Base-by-base conservation (phyloP, 2,888 invertebrate species). In the Baronia brevicornis region DNA sequence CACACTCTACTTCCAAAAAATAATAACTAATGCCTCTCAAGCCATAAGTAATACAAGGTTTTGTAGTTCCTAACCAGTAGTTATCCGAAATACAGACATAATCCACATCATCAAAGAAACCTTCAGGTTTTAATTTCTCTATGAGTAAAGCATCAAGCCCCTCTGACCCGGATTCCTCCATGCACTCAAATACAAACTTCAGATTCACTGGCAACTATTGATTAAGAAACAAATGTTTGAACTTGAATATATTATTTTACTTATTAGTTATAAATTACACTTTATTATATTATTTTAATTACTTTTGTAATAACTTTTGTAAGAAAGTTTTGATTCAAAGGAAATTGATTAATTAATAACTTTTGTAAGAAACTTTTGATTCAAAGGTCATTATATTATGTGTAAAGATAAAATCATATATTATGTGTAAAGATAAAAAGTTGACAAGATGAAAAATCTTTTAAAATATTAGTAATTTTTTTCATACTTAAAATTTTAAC, bases 11-110 rank as follows among this genome's bases (percentile, higher is more conserved):
- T 73, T 96, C 95, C 20, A 96, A 60, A 53, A 89, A 89, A 70
- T 96, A 99, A 72, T 98, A 98, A 61, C 94, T 94, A 38, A 97
- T 87, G 7, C 98, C 98, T 46, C 97, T 88, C 5, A 99, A 86
- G 3, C 98, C 98, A 72, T 98, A 98, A 0, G 98, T 98, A 38
- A 99, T 89, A 66, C 98, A 98, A 0, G 99, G 98, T 61, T 96
- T 97, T n/a, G 90, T 91, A 40, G 92, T 97, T 1, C 98, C 98
- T 37, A 99, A 79, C 98, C 98, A 99, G 68, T 98, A 99, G 78
- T 98, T 99, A 70, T 99, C 98, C 10, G 97, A 97, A 61, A 99
- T 98, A 69, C 98, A 98, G 7, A 97, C 95, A 78, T 90, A 98
- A 71, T 98, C 97, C 0, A 96, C 91, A 60, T 89, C 88, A 31